phyloP scores from a whole-genome alignment of 2,113 vertebrate genomes.

The Tragelaphus buxtoni region DNA sequence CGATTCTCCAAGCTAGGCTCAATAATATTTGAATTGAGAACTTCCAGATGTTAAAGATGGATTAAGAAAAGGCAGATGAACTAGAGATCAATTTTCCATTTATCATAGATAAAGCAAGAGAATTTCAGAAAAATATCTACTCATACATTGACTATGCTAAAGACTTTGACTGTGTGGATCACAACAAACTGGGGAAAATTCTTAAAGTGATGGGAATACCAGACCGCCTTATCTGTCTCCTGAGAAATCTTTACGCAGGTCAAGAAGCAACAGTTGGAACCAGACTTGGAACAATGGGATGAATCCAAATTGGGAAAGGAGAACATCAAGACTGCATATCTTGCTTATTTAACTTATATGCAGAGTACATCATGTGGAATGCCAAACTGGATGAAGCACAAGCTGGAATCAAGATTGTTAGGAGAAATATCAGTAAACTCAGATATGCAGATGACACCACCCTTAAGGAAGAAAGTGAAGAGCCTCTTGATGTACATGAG shows the following conservation, averaged over 20 bases:
- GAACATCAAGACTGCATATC: neutral
- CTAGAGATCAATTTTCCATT: neutral
- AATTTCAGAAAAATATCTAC: neutral
- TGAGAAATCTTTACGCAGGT: neutral
- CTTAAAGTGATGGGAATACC: neutral
- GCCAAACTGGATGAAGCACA: neutral
- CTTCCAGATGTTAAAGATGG: neutral
- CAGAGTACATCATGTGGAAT: neutral
- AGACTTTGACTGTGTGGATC: neutral
- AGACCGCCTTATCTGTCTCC: neutral
- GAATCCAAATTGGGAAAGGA: neutral
- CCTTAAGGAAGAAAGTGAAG: neutral
- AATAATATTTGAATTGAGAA: neutral
- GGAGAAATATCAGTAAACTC: neutral
- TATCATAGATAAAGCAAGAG: neutral
- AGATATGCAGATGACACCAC: neutral
- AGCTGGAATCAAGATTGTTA: neutral
- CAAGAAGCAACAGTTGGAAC: neutral
- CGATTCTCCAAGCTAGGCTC: neutral
- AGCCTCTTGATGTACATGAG: neutral
- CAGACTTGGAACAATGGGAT: neutral
- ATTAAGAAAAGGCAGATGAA: neutral
- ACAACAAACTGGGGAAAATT: neutral
- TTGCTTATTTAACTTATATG: neutral
- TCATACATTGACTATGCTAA: neutral